A percentile compares a stretch with the other conserved stretches of the same genome.
phyloP scores from a whole-genome alignment of 1,140 invertebrate genomes.

The Drosophila oshimai region DNA sequence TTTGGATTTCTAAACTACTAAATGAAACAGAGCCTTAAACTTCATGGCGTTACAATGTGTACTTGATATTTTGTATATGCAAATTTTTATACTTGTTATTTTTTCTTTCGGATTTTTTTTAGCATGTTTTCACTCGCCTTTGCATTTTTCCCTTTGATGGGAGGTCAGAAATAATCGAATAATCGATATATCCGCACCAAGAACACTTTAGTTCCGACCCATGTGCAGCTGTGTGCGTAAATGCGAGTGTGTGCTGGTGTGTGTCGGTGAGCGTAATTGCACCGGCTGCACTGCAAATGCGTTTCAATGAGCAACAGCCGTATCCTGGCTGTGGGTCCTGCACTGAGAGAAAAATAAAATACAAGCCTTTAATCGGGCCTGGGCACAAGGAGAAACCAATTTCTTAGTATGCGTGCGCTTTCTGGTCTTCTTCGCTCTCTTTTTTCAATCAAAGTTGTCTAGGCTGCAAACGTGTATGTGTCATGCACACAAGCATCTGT shows the following conservation, averaged over 20 bases:
- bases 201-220: neutral
- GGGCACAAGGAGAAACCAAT: too few relatives aligned
- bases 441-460: too few relatives aligned
- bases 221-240: neutral
- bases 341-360: neutral
- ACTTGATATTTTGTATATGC: too few relatives aligned
- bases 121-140: neutral
- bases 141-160: constrained; percentile 6
- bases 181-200: constrained; percentile 29
- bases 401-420: too few relatives aligned
- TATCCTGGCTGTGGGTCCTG: constrained; percentile 4
- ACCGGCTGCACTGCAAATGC: constrained; percentile 50
- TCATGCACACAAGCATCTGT: too few relatives aligned
- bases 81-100: neutral
- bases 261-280: constrained; percentile 8
- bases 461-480: too few relatives aligned
- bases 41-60: too few relatives aligned
- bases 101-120: neutral
- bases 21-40: too few relatives aligned
- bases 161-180: constrained; percentile 40
- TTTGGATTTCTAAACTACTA: too few relatives aligned
- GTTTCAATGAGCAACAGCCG: constrained; percentile 61
- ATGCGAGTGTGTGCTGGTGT: neutral
- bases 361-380: too few relatives aligned
- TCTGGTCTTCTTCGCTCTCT: too few relatives aligned